Conservation (phyloP, 2,113 vertebrate genomes). For the Pteropus alecto region DNA sequence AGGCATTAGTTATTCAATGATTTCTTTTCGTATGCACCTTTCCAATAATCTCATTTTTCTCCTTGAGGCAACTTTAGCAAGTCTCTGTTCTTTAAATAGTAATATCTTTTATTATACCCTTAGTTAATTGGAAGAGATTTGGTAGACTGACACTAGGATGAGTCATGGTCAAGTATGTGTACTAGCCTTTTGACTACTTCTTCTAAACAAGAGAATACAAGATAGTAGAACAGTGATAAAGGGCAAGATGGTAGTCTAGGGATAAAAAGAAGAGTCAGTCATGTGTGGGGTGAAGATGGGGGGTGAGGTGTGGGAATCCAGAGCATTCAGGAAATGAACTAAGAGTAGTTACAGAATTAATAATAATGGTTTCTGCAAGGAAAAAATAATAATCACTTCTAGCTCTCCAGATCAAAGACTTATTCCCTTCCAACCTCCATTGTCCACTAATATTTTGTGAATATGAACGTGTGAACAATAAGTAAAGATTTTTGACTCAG, state of each 20-base stretch:
- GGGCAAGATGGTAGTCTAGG: neutral
- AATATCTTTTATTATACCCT: neutral
- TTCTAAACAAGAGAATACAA: neutral
- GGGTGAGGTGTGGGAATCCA: too few species aligned
- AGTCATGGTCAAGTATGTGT: neutral
- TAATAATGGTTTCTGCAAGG: neutral
- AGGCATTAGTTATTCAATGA: neutral
- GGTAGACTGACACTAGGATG: neutral
- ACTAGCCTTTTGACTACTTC: neutral
- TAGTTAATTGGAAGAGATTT: neutral
- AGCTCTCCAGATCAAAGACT: neutral
- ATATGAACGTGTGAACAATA: neutral
- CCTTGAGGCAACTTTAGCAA: neutral
- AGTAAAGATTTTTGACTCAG: neutral
- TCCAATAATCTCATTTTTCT: neutral
- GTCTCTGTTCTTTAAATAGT: neutral
- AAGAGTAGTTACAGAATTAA: neutral
- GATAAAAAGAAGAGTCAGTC: neutral
- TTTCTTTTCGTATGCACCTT: neutral
- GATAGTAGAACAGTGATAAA: neutral
- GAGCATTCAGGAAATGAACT: neutral
- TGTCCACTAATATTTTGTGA: neutral
- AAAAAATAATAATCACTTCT: neutral
- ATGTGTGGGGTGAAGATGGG: neutral
- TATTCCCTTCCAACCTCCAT: neutral